Evolutionary conservation across 92 coral and sea anemone species (phyloP), one percentile per base, ranked within the genome.

Genomic region (Palythoa grandis): DNA sequence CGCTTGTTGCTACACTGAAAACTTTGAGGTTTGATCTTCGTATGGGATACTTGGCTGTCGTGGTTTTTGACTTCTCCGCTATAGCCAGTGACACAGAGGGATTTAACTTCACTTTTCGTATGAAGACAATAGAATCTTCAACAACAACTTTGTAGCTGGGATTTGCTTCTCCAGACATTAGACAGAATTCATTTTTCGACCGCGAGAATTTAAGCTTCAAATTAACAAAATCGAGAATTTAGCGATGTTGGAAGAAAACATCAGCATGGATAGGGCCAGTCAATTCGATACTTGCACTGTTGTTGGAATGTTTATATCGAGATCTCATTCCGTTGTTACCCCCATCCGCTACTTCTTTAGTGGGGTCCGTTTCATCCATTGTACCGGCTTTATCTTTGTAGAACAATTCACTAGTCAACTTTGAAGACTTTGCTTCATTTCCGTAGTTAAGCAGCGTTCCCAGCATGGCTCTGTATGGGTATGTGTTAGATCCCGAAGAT

Each of bases 11-110:
- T 8, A 87, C 86, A 39, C 86, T 61, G 77, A 92, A 75, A 7
- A 88, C 91, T 70, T 90, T 84, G 35, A 80, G 88, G 63, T 90
- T 89, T n/a, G 88, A 82, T 75, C 91, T 84, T 77, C 83, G 61
- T 78, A 92, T 85, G 3, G 93, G 93, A 74, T 92, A 92, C 86
- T 92, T 92, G 90, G 93, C 93, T 9, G 95, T 74, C 43, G 83
- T 88, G 47, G 88, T 84, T 23, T 89, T 83, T 5, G 85, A 74
- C 19, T 91, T 80, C 74, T 77, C 88, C 4, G 90, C 85, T 79
- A 90, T 89, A 20, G 90, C 91, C 20, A 90, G 82, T 52, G 82
- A 67, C 17, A 88, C 87, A 68, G 88, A 90, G 23, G 92, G 89
- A 37, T 86, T 82, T 14, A 91, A 85, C 84, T 88, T 91, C 22